These are phyloP conservation scores for Bombus pyrosoma DNA, from an alignment of 1,140 invertebrate species.

Conservation along the genomic window DNA sequence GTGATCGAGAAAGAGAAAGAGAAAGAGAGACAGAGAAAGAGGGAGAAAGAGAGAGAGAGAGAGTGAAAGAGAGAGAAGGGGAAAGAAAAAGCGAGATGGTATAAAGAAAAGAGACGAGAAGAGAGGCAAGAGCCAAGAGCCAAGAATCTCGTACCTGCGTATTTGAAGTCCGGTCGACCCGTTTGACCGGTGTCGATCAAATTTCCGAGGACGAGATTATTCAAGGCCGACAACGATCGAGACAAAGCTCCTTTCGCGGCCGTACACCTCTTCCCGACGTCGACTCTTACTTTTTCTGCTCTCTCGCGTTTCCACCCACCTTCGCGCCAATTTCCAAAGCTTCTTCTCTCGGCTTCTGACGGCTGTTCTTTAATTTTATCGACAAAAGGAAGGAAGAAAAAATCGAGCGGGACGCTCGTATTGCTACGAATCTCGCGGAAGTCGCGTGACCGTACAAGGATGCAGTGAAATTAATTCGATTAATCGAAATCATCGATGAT, in stretches of 20 bases:
- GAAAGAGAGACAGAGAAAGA: neutral
- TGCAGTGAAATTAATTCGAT: slow-evolving; percentile 25
- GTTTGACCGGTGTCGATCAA: slow-evolving; percentile 82
- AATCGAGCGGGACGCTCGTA: no score
- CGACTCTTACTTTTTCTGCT: slow-evolving; percentile 15
- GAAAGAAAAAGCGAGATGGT: neutral
- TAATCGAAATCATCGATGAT: neutral
- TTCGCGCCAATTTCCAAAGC: neutral
- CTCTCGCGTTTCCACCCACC: neutral
- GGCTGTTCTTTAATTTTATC: no score
- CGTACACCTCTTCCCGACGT: slow-evolving; percentile 31
- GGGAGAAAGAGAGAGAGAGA: no score
- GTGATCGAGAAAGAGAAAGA: neutral
- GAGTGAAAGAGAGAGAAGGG: neutral
- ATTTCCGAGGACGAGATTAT: slow-evolving; percentile 78
- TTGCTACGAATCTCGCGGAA: no score
- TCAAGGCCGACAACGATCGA: slow-evolving; percentile 73
- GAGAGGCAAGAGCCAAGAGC: slow-evolving; percentile 8
- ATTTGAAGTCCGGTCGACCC: slow-evolving; percentile 74
- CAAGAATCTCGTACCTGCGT: slow-evolving; percentile 48
- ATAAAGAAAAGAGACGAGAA: neutral
- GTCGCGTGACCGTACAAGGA: accelerated
- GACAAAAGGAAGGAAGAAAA: no score
- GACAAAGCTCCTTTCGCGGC: slow-evolving; percentile 73
- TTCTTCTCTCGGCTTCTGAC: slow-evolving; percentile 11